Percentiles rank a stretch among this genome's conserved stretches.
These are phyloP conservation scores for Hypsibius dujardini DNA, from an alignment of 1,140 invertebrate species.

Conservation along the genomic window DNA sequence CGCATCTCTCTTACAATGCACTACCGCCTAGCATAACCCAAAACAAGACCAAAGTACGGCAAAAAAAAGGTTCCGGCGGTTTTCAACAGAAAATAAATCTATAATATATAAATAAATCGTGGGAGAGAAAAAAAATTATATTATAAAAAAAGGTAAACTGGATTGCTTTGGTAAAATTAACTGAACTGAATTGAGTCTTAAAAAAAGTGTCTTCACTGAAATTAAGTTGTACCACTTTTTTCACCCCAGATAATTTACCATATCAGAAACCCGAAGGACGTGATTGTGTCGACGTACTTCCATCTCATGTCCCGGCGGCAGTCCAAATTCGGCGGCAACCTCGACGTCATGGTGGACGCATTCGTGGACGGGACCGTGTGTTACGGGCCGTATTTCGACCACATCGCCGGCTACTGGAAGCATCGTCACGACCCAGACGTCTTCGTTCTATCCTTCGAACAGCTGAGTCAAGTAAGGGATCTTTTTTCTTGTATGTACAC, in stretches of 20 bases:
- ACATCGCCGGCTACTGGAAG: slow-evolving; percentile 13
- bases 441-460: slow-evolving; percentile 3
- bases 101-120: too few relatives aligned
- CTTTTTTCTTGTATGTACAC: background rate
- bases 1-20: slow-evolving; percentile 1
- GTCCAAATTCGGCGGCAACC: background rate
- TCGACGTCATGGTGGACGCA: background rate
- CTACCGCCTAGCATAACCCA: background rate
- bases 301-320: background rate
- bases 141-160: too few relatives aligned
- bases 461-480: background rate
- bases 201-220: too few relatives aligned
- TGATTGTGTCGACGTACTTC: slow-evolving; percentile 5
- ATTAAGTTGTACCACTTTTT: background rate
- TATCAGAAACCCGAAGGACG: slow-evolving; percentile 14
- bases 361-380: background rate
- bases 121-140: too few relatives aligned
- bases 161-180: too few relatives aligned
- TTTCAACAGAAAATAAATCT: too few relatives aligned
- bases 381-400: slow-evolving; percentile 13
- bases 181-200: too few relatives aligned
- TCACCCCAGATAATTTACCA: background rate
- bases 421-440: slow-evolving; percentile 3
- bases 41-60: background rate
- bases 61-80: too few relatives aligned